Evolutionary conservation across 23 tunicate species (phyloP).

Genomic region (Ascidia mentula): DNA sequence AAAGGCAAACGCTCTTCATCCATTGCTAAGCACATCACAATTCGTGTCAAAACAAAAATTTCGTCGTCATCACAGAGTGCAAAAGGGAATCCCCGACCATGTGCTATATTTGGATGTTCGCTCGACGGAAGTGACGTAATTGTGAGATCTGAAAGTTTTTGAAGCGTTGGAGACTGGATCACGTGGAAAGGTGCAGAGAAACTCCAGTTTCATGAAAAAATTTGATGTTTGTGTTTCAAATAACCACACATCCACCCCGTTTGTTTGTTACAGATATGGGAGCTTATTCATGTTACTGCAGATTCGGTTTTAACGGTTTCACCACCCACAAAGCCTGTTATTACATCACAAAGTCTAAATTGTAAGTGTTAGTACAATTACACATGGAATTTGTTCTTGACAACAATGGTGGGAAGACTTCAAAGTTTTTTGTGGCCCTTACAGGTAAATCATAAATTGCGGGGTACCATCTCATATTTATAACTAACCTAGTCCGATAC

Average conservation of each 20-base stretch:
- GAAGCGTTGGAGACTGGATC: conserved; percentile 51
- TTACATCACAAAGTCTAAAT: neutral
- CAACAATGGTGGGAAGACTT: no score
- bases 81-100: no score
- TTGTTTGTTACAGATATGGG: neutral
- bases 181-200: conserved; percentile 38
- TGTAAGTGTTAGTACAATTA: no score
- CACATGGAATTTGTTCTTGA: no score
- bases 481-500: no score
- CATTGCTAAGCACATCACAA: neutral
- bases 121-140: conserved; percentile 33
- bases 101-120: no score
- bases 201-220: neutral
- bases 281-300: neutral
- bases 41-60: no score
- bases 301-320: neutral
- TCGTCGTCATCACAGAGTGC: no score
- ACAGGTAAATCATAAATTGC: no score
- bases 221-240: neutral
- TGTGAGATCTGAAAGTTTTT: conserved; percentile 6
- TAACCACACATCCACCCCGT: no score
- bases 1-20: neutral
- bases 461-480: no score
- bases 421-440: no score
- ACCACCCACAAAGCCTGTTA: neutral